Evolutionary conservation across 2,888 invertebrate species (phyloP).

Genomic region (Ferdinandea cuprea): DNA sequence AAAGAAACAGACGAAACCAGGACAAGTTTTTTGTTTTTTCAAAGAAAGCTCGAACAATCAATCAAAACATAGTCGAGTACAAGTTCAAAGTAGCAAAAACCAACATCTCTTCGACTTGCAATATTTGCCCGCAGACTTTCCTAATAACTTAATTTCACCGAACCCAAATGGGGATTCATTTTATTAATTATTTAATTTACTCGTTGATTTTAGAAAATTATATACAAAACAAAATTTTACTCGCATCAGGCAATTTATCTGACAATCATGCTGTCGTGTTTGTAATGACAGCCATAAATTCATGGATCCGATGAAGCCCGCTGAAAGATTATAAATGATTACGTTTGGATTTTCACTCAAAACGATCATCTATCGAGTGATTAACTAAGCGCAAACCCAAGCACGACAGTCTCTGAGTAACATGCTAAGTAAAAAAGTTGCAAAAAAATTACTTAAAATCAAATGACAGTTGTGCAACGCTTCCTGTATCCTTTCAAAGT

Average conservation of each 20-base stretch:
- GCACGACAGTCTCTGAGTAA: neutral
- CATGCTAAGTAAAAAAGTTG: conserved; percentile 12
- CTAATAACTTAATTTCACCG: no score
- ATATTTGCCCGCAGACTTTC: no score
- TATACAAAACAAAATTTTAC: neutral
- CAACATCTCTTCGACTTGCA: no score
- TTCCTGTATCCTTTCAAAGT: conserved; percentile 10
- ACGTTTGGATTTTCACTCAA: neutral
- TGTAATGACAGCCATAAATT: conserved; percentile 27
- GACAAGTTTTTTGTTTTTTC: no score
- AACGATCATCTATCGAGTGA: neutral
- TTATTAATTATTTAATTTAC: conserved; percentile 7
- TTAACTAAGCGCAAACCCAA: conserved; percentile 2
- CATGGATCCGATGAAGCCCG: neutral
- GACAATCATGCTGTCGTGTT: conserved; percentile 28
- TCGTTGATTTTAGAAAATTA: conserved; percentile 1
- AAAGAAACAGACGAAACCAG: no score
- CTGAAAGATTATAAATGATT: conserved; percentile 12
- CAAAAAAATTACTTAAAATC: neutral
- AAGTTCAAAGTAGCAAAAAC: no score
- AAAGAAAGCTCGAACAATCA: no score
- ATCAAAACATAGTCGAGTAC: no score
- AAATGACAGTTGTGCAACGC: neutral
- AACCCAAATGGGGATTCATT: neutral
- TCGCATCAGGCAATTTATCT: conserved; percentile 16